These are phyloP conservation scores for Actias luna DNA, from an alignment of 2,888 invertebrate genomes.

Conservation along the genomic window DNA sequence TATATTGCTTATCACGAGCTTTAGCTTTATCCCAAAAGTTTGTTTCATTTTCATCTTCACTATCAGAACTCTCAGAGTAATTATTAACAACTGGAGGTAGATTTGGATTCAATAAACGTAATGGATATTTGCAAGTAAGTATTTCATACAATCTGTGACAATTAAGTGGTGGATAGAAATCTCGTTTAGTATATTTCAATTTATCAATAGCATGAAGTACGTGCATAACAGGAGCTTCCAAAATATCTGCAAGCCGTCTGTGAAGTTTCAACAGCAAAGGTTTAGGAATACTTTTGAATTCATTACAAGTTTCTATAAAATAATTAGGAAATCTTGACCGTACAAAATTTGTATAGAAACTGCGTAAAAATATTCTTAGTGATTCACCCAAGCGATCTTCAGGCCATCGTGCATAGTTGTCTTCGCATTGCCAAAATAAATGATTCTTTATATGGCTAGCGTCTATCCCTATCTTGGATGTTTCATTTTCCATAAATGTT, in stretches of 20 bases:
- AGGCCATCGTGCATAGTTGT: slow-evolving; percentile 86
- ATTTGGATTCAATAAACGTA: slow-evolving; percentile 73
- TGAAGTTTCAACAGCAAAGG: slow-evolving; percentile 84
- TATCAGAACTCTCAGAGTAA: slow-evolving; percentile 58
- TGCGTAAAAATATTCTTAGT: slow-evolving; percentile 82
- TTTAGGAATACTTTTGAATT: slow-evolving; percentile 86
- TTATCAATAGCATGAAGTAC: slow-evolving; percentile 86
- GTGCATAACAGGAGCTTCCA: slow-evolving; percentile 87
- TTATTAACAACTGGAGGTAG: slow-evolving; percentile 45
- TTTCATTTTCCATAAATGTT: slow-evolving; percentile 85
- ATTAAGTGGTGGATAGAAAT: slow-evolving; percentile 85
- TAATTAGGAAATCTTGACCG: slow-evolving; percentile 85
- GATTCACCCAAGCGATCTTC: slow-evolving; percentile 88
- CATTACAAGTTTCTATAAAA: slow-evolving; percentile 87
- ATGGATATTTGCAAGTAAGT: slow-evolving; percentile 79
- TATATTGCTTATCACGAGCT: slow-evolving; percentile 73
- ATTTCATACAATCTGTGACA: slow-evolving; percentile 82
- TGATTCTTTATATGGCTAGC: slow-evolving; percentile 87
- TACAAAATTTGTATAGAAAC: slow-evolving; percentile 83
- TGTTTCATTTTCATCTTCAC: slow-evolving; percentile 59
- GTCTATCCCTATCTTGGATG: slow-evolving; percentile 84
- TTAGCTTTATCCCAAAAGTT: slow-evolving; percentile 77
- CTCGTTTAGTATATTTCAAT: slow-evolving; percentile 81
- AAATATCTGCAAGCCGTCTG: slow-evolving; percentile 84
- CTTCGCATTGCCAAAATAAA: slow-evolving; percentile 90